Evolutionary conservation across 2,888 invertebrate genomes (phyloP).

Genomic region (Caenorhabditis doughertyi): DNA sequence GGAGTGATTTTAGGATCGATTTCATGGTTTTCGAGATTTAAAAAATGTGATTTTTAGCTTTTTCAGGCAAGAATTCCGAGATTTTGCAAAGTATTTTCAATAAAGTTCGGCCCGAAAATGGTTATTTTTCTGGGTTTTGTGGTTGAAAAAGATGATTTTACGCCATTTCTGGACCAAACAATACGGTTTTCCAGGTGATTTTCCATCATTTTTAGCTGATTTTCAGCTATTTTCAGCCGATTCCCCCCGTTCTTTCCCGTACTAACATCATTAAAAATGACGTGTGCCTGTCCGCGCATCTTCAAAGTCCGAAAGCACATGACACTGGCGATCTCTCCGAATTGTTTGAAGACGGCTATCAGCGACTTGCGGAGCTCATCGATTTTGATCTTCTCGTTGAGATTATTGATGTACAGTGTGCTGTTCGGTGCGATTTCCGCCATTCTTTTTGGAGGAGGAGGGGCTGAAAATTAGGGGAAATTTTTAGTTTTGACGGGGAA

Average conservation of each 20-base stretch:
- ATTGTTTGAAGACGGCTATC: slow-evolving; percentile 99
- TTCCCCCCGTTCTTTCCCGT: no score
- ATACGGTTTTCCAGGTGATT: neutral
- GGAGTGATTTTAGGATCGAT: no score
- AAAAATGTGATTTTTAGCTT: no score
- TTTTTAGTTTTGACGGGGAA: no score
- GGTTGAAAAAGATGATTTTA: no score
- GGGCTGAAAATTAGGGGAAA: no score
- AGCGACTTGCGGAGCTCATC: slow-evolving; percentile 95
- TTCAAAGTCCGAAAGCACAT: slow-evolving; percentile 96
- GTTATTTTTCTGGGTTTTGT: no score
- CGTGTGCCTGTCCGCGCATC: slow-evolving; percentile 92
- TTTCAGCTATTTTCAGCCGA: neutral
- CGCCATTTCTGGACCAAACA: neutral
- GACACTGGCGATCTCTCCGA: slow-evolving; percentile 97
- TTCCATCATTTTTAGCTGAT: neutral
- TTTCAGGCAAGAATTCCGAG: no score
- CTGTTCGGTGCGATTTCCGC: slow-evolving; percentile 88
- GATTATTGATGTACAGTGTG: slow-evolving; percentile 98
- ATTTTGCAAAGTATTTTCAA: no score
- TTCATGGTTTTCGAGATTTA: no score
- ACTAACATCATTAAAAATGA: slow-evolving; percentile 77
- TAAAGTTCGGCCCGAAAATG: no score
- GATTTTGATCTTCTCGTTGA: slow-evolving; percentile 90
- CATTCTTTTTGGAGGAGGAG: no score